phyloP scores from a whole-genome alignment of 2,797 vertebrate species.

The Bufotes viridis region DNA sequence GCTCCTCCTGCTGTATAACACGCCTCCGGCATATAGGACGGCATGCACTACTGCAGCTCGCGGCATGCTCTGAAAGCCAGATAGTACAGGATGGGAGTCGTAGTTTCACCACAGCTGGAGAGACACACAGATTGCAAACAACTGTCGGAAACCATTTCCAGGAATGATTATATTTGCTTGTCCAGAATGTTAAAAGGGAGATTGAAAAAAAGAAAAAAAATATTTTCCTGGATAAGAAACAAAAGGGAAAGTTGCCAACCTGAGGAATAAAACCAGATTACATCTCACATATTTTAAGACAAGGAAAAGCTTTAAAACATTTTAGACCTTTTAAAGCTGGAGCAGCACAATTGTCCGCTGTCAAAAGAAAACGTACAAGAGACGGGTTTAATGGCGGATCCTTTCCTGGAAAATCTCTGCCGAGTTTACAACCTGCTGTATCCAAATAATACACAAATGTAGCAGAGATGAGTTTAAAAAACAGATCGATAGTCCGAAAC shows the following conservation, averaged over 20 bases:
- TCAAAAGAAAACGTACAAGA: background rate
- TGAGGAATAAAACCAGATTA: conserved; percentile 34
- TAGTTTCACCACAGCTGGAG: background rate
- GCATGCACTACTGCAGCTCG: background rate
- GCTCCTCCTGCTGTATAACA: no score
- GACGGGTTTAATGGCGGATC: background rate
- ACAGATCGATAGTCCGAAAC: background rate
- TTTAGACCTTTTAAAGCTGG: background rate
- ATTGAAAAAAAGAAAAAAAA: background rate
- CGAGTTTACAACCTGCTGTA: background rate
- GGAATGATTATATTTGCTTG: background rate
- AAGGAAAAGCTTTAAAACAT: background rate
- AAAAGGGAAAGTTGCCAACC: conserved; percentile 29
- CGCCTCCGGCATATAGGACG: no score
- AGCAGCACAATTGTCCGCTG: background rate
- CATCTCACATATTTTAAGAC: conserved; percentile 23
- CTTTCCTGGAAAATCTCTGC: background rate
- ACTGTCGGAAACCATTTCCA: background rate
- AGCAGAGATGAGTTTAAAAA: background rate
- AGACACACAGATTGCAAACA: background rate
- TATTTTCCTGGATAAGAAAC: conserved; percentile 41
- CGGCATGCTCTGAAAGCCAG: background rate
- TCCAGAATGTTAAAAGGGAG: background rate
- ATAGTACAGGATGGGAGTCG: background rate
- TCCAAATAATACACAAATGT: background rate